phyloP scores from a whole-genome alignment of 2,888 invertebrate genomes.

The Latrodectus hesperus region DNA sequence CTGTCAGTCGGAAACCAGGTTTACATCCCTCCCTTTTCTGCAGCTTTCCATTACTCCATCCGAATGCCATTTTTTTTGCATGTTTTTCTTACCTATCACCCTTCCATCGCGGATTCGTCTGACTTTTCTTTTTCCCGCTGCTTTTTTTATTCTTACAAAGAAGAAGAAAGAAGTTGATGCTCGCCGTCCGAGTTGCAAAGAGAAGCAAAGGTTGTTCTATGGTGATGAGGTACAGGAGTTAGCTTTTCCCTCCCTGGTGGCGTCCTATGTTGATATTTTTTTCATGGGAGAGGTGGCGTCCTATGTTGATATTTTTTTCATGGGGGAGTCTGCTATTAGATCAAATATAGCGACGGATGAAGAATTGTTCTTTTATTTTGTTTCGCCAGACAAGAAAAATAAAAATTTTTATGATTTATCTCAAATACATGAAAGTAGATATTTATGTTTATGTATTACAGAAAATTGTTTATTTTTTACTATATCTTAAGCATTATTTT shows the following conservation, averaged over 20 bases:
- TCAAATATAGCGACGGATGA: conserved; percentile 10
- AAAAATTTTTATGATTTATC: too few relatives aligned
- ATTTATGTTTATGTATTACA: too few relatives aligned
- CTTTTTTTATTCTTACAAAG: not conserved
- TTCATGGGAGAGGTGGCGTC: not conserved
- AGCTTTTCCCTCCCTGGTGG: not conserved
- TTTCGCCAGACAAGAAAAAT: too few relatives aligned
- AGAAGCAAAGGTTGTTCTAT: conserved; percentile 36
- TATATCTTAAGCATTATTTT: too few relatives aligned
- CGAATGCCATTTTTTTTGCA: not conserved
- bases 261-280: not conserved
- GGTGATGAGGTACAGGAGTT: conserved; percentile 30
- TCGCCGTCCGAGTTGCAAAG: not conserved
- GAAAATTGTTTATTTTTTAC: too few relatives aligned
- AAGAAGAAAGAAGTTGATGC: not conserved
- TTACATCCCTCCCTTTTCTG: not conserved
- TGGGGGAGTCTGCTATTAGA: not conserved
- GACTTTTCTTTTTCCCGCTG: conserved; percentile 5
- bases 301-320: not conserved
- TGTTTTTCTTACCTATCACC: not conserved
- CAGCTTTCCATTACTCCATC: conserved; percentile 1
- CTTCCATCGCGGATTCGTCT: conserved; percentile 10
- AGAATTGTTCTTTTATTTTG: too few relatives aligned
- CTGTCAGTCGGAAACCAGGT: conserved; percentile 10
- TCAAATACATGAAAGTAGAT: too few relatives aligned